Conservation (phyloP, 2,113 vertebrate genomes). For the Eulacestoma nigropectus region DNA sequence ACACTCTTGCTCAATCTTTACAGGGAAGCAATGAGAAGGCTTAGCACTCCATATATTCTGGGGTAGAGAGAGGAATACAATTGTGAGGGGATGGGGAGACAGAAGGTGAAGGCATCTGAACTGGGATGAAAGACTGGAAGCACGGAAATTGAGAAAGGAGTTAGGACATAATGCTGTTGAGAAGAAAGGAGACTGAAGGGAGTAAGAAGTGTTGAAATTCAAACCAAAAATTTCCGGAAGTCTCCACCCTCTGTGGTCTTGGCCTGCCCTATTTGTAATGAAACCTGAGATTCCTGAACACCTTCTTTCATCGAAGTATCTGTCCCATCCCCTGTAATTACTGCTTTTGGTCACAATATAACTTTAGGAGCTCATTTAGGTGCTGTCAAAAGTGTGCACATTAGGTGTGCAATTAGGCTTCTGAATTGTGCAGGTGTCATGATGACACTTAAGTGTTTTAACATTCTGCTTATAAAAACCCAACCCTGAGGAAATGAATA, state of each 20-base stretch:
- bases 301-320: not conserved
- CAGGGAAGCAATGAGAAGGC: not conserved
- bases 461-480: not conserved
- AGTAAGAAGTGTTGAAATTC: not conserved
- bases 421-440: not conserved
- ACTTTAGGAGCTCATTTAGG: not conserved
- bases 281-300: not conserved
- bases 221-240: not conserved
- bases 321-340: not conserved
- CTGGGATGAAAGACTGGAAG: not conserved
- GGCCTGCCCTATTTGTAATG: not conserved
- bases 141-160: not conserved
- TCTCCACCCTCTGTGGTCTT: not conserved
- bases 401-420: not conserved
- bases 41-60: not conserved
- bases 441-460: not conserved
- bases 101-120: not conserved
- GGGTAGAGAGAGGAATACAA: rapidly evolving
- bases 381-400: not conserved
- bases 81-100: not conserved
- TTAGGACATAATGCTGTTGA: not conserved
- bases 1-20: not conserved
- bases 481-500: not conserved
- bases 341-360: not conserved
- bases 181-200: not conserved